Evolutionary conservation across 2,113 vertebrate genomes (phyloP).

Genomic region (Phodopus roborovskii): DNA sequence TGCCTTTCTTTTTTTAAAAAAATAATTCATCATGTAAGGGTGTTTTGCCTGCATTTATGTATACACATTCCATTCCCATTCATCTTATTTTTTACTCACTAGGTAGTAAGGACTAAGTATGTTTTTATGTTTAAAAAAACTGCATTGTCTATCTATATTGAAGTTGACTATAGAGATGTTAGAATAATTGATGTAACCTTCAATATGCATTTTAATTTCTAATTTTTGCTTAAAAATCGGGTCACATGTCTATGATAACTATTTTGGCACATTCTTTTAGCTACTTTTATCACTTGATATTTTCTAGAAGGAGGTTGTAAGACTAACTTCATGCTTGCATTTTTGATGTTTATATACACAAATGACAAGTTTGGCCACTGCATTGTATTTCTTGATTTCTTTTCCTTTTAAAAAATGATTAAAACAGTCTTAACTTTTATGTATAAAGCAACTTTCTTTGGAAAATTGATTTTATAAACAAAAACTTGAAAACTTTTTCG

Average conservation of each 20-base stretch:
- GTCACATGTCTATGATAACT: neutral
- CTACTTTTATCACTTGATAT: neutral
- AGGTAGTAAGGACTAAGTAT: neutral
- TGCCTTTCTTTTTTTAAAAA: neutral
- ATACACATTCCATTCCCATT: neutral
- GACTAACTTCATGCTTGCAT: neutral
- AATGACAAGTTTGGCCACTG: neutral
- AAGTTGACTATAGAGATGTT: neutral
- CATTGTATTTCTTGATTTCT: neutral
- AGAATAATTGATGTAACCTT: neutral
- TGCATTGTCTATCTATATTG: neutral
- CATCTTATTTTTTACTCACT: neutral
- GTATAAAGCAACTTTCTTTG: neutral
- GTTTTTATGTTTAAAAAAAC: neutral
- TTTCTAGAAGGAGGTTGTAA: neutral
- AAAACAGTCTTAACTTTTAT: neutral
- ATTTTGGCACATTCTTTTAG: neutral
- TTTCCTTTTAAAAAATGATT: neutral
- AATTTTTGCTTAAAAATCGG: neutral
- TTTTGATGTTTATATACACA: neutral
- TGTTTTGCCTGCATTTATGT: neutral
- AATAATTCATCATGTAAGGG: neutral
- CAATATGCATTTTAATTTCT: neutral
- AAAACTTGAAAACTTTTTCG: neutral
- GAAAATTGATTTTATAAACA: slow-evolving; percentile 39